Conservation (phyloP, 2,113 vertebrate species). For the Prietella phreatophila region DNA sequence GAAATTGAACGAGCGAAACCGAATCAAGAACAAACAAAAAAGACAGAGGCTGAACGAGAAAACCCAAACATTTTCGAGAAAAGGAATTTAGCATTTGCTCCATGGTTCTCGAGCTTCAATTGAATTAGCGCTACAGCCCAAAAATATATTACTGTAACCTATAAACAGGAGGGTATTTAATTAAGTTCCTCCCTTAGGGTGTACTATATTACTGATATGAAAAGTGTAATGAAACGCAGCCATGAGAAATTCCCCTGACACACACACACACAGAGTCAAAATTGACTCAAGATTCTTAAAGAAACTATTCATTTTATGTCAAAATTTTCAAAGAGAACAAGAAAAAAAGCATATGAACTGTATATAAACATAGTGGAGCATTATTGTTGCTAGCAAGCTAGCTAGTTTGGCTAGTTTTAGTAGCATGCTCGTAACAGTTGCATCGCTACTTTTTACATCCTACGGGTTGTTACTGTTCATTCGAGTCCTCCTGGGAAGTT, state of each 20-base stretch:
- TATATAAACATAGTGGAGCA: background rate
- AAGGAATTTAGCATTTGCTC: background rate
- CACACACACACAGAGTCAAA: background rate
- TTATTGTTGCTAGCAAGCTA: background rate
- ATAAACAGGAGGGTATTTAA: slow-evolving; percentile 44
- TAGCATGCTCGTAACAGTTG: background rate
- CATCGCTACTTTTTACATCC: background rate
- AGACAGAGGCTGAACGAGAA: background rate
- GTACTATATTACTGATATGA: slow-evolving; percentile 58
- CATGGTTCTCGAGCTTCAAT: slow-evolving; percentile 5
- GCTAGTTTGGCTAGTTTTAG: background rate
- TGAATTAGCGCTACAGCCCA: background rate
- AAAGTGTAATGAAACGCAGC: slow-evolving; percentile 63
- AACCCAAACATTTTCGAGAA: slow-evolving; percentile 5
- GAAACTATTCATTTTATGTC: background rate
- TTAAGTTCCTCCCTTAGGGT: slow-evolving; percentile 52
- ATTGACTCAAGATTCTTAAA: slow-evolving; percentile 23
- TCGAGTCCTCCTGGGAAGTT: too few species aligned
- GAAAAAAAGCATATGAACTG: background rate
- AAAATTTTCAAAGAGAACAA: background rate
- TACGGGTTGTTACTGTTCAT: too few species aligned
- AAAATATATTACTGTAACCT: slow-evolving; percentile 51
- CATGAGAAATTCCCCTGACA: slow-evolving; percentile 58
- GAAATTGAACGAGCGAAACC: slow-evolving; percentile 57
- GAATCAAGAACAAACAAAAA: slow-evolving; percentile 43